Conservation (phyloP, 2,888 invertebrate genomes). For the Mesorhabditis spiculigera region DNA sequence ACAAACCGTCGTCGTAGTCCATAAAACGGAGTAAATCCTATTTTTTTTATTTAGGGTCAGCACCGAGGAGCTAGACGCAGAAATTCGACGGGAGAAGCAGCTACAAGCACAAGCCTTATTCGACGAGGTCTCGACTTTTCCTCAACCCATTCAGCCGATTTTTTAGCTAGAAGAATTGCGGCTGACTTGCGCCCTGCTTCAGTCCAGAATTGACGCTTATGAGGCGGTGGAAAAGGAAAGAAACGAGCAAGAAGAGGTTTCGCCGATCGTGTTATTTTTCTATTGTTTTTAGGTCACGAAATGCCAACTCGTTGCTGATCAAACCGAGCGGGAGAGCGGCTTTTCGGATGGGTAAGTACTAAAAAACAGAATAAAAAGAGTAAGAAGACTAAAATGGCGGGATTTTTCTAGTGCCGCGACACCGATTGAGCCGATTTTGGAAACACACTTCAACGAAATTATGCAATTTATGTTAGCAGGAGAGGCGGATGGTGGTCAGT, state of each 20-base stretch:
- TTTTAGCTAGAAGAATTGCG: neutral
- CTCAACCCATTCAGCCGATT: neutral
- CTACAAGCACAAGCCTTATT: too few species aligned
- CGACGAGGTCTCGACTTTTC: too few species aligned
- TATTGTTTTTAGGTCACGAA: neutral
- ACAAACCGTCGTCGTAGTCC: too few species aligned
- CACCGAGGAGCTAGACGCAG: too few species aligned
- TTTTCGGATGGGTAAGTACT: too few species aligned
- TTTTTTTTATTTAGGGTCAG: too few species aligned
- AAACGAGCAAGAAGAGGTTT: conserved; percentile 4
- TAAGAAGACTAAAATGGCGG: too few species aligned
- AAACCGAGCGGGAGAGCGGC: too few species aligned
- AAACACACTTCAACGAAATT: conserved; percentile 3
- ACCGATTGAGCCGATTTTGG: neutral
- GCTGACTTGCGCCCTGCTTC: neutral
- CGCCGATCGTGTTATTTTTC: neutral
- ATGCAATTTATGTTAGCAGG: neutral
- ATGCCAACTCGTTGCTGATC: neutral
- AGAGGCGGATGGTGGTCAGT: neutral
- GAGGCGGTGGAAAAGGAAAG: neutral
- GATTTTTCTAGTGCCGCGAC: too few species aligned
- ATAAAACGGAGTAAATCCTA: too few species aligned
- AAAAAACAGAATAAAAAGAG: too few species aligned
- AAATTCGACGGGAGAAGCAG: too few species aligned
- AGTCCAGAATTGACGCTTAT: neutral